A percentile compares a stretch with the other conserved stretches of the same genome.
These are phyloP conservation scores for Galeruca laticollis DNA, from an alignment of 2,888 invertebrate genomes.

Conservation along the genomic window DNA sequence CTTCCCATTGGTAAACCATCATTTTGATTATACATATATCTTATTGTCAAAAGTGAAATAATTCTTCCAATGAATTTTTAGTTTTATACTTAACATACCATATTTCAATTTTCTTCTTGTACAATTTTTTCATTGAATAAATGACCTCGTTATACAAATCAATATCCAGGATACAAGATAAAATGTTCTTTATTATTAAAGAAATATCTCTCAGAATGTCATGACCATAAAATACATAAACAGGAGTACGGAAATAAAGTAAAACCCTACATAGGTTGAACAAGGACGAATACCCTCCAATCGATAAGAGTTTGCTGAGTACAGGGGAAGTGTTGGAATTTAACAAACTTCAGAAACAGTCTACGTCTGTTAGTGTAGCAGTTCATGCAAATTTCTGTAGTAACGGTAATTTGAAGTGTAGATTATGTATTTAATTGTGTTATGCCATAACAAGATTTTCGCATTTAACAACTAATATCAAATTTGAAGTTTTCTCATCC, in stretches of 20 bases:
- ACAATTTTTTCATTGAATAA: no score
- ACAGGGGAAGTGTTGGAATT: constrained; percentile 9
- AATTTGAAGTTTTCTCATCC: background rate
- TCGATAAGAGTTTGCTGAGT: constrained; percentile 23
- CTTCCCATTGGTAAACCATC: no score
- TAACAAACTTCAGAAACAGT: background rate
- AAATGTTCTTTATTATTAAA: constrained; percentile 21
- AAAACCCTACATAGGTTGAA: constrained; percentile 26
- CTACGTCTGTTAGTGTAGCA: background rate
- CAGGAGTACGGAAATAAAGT: constrained; percentile 24
- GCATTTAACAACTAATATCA: constrained; percentile 3
- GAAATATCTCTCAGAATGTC: constrained; percentile 24
- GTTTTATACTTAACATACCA: no score
- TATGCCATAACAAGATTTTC: background rate
- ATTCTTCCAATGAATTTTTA: no score
- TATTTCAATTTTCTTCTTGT: background rate
- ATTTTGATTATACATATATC: no score
- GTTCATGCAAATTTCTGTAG: background rate
- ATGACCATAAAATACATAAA: constrained; percentile 28
- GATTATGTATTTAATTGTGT: background rate
- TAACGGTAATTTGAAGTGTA: background rate
- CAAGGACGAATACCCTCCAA: constrained; percentile 8
- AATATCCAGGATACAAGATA: constrained; percentile 13
- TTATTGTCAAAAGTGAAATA: no score
- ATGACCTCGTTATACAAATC: constrained; percentile 13